Percentiles rank a stretch among this genome's conserved stretches.
Evolutionary conservation across 64 coral and sea anemone species (phyloP).

Genomic region (Orbicella faveolata): DNA sequence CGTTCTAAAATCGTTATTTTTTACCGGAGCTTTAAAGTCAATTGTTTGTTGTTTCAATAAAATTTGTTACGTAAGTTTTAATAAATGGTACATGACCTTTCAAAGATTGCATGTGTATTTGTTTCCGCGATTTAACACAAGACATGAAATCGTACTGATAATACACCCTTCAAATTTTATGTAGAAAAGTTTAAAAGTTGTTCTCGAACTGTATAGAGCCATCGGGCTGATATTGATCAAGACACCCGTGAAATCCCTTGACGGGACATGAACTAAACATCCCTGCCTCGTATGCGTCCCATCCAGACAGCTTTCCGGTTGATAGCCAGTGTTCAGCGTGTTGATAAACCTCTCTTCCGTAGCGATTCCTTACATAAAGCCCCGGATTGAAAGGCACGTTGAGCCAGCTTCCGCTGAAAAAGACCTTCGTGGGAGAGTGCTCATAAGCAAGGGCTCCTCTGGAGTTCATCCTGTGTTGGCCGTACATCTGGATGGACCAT

Average conservation of each 20-base stretch:
- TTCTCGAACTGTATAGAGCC: constrained; percentile 95
- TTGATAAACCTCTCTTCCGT: constrained; percentile 70
- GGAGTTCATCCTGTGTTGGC: constrained; percentile 90
- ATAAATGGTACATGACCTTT: neutral
- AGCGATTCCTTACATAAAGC: constrained; percentile 78
- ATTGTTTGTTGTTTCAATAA: neutral
- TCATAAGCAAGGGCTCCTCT: constrained; percentile 36
- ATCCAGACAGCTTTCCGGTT: constrained; percentile 83
- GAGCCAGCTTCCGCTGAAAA: constrained; percentile 80
- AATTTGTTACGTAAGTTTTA: neutral
- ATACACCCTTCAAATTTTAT: neutral
- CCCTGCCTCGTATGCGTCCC: constrained; percentile 71
- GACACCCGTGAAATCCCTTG: constrained; percentile 76
- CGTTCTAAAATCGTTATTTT: no score
- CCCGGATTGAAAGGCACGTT: constrained; percentile 87
- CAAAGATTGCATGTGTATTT: neutral
- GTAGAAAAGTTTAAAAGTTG: constrained; percentile 27
- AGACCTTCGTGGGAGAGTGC: constrained; percentile 71
- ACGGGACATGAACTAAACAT: constrained; percentile 73
- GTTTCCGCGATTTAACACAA: neutral
- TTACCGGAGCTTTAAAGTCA: no score
- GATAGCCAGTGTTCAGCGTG: constrained; percentile 95
- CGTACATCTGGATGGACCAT: constrained; percentile 89
- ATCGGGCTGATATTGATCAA: constrained; percentile 90
- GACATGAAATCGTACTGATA: no score